These are phyloP conservation scores for Pelagia noctiluca DNA, from an alignment of 30 jellyfish, hydroid and myxozoan genomes.

Conservation along the genomic window DNA sequence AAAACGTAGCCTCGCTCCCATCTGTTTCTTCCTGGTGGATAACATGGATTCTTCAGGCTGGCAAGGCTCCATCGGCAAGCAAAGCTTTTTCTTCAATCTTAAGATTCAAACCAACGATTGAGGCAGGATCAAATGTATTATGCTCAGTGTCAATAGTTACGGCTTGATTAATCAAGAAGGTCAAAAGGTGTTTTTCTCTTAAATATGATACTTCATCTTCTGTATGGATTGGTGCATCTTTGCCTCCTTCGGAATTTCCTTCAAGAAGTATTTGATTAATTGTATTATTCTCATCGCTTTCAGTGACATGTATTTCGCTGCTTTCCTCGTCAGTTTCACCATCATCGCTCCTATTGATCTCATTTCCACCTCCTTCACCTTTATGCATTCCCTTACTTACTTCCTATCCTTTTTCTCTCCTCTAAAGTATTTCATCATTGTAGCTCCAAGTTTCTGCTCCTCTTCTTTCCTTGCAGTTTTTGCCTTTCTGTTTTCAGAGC, in stretches of 20 bases:
- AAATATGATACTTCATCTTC: neutral
- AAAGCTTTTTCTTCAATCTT: slow-evolving; percentile 12
- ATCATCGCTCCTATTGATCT: slow-evolving; percentile 8
- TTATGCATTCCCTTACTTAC: slow-evolving; percentile 6
- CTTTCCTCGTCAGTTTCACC: neutral
- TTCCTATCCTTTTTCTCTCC: slow-evolving; percentile 14
- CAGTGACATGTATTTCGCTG: too few relatives aligned
- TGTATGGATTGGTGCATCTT: neutral
- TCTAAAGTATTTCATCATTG: slow-evolving; percentile 33
- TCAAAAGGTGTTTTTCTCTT: neutral
- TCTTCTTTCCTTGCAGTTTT: slow-evolving; percentile 10
- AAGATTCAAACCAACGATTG: slow-evolving; percentile 17
- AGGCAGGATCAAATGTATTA: slow-evolving; percentile 27
- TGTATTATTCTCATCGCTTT: too few relatives aligned
- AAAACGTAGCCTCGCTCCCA: slow-evolving; percentile 6
- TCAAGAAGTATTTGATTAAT: too few relatives aligned
- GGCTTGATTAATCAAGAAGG: neutral
- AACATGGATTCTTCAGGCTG: slow-evolving; percentile 24
- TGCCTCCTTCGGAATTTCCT: too few relatives aligned
- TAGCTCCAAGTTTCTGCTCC: slow-evolving; percentile 28
- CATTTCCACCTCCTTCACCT: slow-evolving; percentile 13
- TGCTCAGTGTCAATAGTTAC: neutral
- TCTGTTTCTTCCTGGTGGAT: slow-evolving; percentile 20
- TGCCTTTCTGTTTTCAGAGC: slow-evolving; percentile 39
- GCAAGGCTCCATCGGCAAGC: slow-evolving; percentile 41